phyloP scores from a whole-genome alignment of 1,140 invertebrate genomes.

The Dendroctonus valens region DNA sequence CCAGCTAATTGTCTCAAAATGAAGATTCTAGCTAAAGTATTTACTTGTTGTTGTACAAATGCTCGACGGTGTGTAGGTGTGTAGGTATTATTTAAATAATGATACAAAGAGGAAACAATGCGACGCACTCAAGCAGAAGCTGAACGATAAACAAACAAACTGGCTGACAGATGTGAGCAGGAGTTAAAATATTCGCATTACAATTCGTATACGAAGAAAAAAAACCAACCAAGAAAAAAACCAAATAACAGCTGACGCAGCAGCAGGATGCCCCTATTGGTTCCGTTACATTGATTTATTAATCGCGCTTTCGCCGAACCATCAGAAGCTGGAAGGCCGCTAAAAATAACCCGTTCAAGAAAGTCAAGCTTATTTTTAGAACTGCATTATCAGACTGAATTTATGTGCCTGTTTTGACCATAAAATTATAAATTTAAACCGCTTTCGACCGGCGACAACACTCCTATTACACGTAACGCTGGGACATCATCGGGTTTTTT shows the following conservation, averaged over 20 bases:
- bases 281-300: constrained; percentile 13
- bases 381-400: constrained; percentile 15
- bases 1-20: too few species aligned
- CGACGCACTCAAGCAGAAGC: background rate
- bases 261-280: background rate
- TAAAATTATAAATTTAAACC: background rate
- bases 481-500: too few species aligned
- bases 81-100: background rate
- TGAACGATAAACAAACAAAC: background rate
- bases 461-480: too few species aligned
- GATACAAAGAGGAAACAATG: background rate
- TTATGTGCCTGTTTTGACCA: constrained; percentile 13
- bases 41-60: too few species aligned
- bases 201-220: too few species aligned
- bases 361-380: constrained; percentile 16
- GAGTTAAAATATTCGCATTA: too few species aligned
- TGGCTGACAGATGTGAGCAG: background rate
- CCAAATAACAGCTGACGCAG: background rate
- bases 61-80: too few species aligned
- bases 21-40: too few species aligned
- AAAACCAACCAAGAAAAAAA: too few species aligned
- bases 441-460: too few species aligned
- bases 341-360: constrained; percentile 2
- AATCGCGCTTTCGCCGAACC: constrained; percentile 13
- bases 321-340: constrained; percentile 9